These are phyloP conservation scores for Drosophila emarginata DNA, from an alignment of 2,888 invertebrate species.

Conservation along the genomic window DNA sequence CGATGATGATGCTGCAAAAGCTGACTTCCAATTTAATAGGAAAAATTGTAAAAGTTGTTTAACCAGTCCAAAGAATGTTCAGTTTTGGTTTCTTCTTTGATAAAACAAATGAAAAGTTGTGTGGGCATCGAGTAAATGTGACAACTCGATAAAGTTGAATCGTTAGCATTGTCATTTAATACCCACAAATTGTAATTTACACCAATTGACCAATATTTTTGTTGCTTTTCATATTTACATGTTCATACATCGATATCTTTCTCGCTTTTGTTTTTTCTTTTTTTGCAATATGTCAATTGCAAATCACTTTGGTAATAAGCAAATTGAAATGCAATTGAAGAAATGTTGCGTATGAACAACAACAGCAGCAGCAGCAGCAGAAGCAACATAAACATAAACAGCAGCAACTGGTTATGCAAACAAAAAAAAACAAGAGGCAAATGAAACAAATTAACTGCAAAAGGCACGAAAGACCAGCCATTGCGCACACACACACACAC, in stretches of 20 bases:
- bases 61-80: slow-evolving; percentile 66
- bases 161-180: slow-evolving; percentile 8
- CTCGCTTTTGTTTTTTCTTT: slow-evolving; percentile 20
- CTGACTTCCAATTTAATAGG: slow-evolving; percentile 15
- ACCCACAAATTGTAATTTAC: slow-evolving; percentile 17
- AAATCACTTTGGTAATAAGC: slow-evolving; percentile 50
- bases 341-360: slow-evolving; percentile 55
- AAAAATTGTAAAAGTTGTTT: slow-evolving; percentile 77
- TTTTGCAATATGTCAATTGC: slow-evolving; percentile 55
- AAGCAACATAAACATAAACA: slow-evolving; percentile 1
- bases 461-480: slow-evolving; percentile 34
- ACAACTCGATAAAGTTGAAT: slow-evolving; percentile 10
- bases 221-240: slow-evolving; percentile 15
- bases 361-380: slow-evolving; percentile 15
- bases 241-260: background rate
- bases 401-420: slow-evolving; percentile 61
- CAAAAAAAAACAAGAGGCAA: slow-evolving; percentile 29
- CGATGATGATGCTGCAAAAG: slow-evolving; percentile 21
- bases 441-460: slow-evolving; percentile 34
- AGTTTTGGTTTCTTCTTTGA: slow-evolving; percentile 18
- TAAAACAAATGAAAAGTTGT: slow-evolving; percentile 18
- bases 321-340: slow-evolving; percentile 73
- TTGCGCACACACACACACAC: slow-evolving; percentile 17
- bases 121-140: slow-evolving; percentile 11
- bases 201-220: slow-evolving; percentile 38